These are phyloP conservation scores for Carlito syrichta DNA, from an alignment of 2,113 vertebrate genomes.

Conservation along the genomic window DNA sequence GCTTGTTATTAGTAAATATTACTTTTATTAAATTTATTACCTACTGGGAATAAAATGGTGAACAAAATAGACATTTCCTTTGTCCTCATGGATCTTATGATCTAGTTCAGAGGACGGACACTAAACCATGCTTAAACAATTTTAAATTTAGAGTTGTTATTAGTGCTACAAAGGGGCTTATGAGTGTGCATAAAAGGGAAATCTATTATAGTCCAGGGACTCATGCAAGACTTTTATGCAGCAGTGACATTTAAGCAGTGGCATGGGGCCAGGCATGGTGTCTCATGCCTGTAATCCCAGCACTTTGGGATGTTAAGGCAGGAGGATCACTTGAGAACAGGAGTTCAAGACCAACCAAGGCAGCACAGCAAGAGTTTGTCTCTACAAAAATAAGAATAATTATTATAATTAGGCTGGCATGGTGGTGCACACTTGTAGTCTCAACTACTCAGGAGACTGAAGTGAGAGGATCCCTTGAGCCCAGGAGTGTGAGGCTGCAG, in stretches of 20 bases:
- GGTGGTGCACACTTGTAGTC: too few species aligned
- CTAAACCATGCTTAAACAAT: not conserved
- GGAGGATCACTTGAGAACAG: too few species aligned
- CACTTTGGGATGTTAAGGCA: too few species aligned
- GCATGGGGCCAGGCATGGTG: too few species aligned
- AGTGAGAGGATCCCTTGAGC: too few species aligned
- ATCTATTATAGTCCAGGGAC: not conserved
- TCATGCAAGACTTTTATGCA: not conserved
- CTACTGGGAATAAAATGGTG: not conserved
- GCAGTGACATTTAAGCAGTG: not conserved
- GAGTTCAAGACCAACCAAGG: too few species aligned
- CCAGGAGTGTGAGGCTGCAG: too few species aligned
- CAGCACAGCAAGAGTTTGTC: too few species aligned
- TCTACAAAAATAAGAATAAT: too few species aligned
- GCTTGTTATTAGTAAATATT: not conserved
- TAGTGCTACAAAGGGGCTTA: not conserved
- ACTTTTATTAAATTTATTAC: not conserved
- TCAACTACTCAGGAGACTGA: too few species aligned
- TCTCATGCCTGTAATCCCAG: too few species aligned
- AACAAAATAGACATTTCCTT: not conserved
- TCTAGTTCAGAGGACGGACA: not conserved
- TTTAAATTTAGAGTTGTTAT: conserved; percentile 11
- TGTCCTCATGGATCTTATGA: not conserved
- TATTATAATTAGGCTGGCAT: too few species aligned
- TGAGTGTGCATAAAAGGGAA: not conserved